Evolutionary conservation across 2,888 invertebrate genomes (phyloP).

Genomic region (Uloborus plumipes): DNA sequence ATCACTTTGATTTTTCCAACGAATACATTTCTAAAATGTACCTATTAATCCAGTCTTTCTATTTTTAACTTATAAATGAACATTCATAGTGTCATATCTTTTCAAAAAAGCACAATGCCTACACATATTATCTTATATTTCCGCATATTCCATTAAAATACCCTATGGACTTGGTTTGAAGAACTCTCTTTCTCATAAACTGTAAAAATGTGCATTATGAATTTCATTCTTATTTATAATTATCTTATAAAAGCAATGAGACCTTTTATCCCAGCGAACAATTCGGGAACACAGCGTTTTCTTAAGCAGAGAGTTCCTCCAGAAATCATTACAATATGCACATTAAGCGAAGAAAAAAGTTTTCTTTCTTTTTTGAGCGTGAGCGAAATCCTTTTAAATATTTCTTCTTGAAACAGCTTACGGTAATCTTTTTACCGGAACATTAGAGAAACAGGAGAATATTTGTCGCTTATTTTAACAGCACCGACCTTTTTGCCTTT

Average conservation of each 20-base stretch:
- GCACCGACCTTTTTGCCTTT: too few relatives aligned
- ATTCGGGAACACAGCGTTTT: neutral
- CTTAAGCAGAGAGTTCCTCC: neutral
- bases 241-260: constrained; percentile 10
- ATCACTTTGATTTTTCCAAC: too few relatives aligned
- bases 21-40: too few relatives aligned
- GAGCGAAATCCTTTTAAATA: constrained; percentile 29
- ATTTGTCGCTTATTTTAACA: neutral
- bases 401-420: constrained; percentile 18
- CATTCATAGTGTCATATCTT: too few relatives aligned
- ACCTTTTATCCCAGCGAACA: constrained; percentile 7
- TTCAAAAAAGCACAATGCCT: too few relatives aligned
- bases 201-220: neutral
- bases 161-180: constrained; percentile 5
- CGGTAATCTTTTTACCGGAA: constrained; percentile 26
- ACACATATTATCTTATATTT: too few relatives aligned
- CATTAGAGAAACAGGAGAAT: neutral
- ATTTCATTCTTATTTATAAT: constrained; percentile 21
- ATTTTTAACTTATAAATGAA: too few relatives aligned
- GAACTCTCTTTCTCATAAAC: constrained; percentile 3
- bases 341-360: constrained; percentile 2
- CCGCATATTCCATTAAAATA: constrained; percentile 14
- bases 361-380: neutral
- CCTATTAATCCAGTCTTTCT: too few relatives aligned
- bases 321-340: constrained; percentile 30